Evolutionary conservation across 2,113 vertebrate genomes (phyloP).

Genomic region (Ceyx cyanopectus): DNA sequence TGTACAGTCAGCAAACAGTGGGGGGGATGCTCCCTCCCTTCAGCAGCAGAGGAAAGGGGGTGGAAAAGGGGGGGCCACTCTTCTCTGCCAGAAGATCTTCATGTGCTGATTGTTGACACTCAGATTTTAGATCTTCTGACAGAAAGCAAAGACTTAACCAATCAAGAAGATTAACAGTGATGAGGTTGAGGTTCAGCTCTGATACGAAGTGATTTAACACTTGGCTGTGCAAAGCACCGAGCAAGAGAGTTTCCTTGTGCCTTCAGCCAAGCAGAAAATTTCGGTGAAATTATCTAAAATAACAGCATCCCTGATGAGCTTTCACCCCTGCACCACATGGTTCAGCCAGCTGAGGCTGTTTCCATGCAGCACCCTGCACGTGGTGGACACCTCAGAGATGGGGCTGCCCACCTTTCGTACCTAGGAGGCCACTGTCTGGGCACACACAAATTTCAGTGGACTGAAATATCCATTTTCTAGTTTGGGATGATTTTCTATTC

Average conservation of each 20-base stretch:
- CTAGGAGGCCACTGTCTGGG: neutral
- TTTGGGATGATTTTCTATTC: neutral
- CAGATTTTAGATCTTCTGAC: slow-evolving; percentile 51
- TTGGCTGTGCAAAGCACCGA: slow-evolving; percentile 45
- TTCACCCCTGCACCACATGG: slow-evolving; percentile 71
- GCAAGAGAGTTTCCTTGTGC: slow-evolving; percentile 80
- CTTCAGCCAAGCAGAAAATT: slow-evolving; percentile 85
- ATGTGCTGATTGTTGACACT: slow-evolving; percentile 1
- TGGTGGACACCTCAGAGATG: neutral
- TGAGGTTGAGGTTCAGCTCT: slow-evolving; percentile 52
- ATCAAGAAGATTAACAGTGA: slow-evolving; percentile 52
- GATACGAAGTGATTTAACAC: slow-evolving; percentile 67
- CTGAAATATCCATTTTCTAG: neutral
- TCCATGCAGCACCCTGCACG: neutral
- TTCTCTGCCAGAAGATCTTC: neutral
- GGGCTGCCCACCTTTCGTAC: neutral
- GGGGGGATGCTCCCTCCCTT: neutral
- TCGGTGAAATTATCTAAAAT: slow-evolving; percentile 83
- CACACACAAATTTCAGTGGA: neutral
- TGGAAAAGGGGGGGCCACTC: neutral
- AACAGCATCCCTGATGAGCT: slow-evolving; percentile 80
- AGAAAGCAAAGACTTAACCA: slow-evolving; percentile 55
- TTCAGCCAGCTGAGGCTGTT: neutral
- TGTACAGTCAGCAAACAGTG: neutral
- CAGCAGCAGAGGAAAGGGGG: neutral